A percentile compares a stretch with the other conserved stretches of the same genome.
phyloP scores from a whole-genome alignment of 1,140 invertebrate species.

The Sycobia sp. region DNA sequence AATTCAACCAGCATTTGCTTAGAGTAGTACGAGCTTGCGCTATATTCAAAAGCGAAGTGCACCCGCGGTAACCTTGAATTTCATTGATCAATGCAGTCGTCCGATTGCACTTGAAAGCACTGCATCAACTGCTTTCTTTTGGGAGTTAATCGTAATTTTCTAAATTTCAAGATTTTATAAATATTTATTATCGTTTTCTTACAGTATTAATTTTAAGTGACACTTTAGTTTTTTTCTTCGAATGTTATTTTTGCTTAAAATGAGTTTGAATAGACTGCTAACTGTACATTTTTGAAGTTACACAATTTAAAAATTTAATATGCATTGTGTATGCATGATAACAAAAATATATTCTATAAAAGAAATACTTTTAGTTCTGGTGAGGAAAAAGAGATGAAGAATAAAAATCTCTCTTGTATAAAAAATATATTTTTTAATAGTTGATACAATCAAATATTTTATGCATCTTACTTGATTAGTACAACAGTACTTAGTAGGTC shows the following conservation, averaged over 20 bases:
- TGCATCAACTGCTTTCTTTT: too few relatives aligned
- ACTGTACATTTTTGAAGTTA: neutral
- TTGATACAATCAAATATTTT: too few relatives aligned
- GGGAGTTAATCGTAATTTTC: too few relatives aligned
- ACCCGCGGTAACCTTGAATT: conserved; percentile 32
- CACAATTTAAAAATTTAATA: neutral
- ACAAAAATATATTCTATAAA: neutral
- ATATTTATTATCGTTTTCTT: neutral
- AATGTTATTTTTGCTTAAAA: neutral
- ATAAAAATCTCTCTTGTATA: too few relatives aligned
- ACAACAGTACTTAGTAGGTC: conserved; percentile 5
- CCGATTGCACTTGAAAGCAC: conserved; percentile 18
- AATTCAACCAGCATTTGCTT: too few relatives aligned
- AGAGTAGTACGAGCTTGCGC: too few relatives aligned
- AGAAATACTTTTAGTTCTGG: too few relatives aligned
- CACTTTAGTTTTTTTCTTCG: neutral
- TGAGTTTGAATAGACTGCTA: neutral
- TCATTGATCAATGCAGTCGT: conserved; percentile 13
- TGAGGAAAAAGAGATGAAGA: too few relatives aligned
- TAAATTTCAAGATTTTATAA: neutral
- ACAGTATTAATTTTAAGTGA: neutral
- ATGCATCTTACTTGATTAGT: too few relatives aligned
- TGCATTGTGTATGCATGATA: too few relatives aligned
- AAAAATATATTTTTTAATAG: too few relatives aligned
- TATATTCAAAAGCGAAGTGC: too few relatives aligned